Base-by-base conservation (phyloP, 1,140 invertebrate genomes). In the Oreohelix idahoensis region DNA sequence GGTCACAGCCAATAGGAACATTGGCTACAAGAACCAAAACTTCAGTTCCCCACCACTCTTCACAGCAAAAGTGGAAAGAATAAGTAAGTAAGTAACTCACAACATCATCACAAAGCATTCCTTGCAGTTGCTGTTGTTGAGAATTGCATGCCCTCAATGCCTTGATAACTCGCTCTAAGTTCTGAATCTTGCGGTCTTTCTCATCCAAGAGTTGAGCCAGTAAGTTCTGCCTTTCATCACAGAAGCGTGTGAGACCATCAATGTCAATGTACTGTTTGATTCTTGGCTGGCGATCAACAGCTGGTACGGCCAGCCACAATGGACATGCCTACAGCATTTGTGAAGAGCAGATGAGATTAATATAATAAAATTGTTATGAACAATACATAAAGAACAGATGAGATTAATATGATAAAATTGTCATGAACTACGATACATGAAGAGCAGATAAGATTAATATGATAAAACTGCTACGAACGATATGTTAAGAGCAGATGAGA, bases 211-310 rank as follows among this genome's bases (percentile, higher is more conserved):
- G 38, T 23, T 81, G 39, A 4, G 42, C 66, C 66, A 81, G 17
- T 32, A 81, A 69, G 5, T 81, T 39, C 70, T 81, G 79, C 79
- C 69, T n/a, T 4, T 71, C 26, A 45, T 81, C 79, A 53, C 66
- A 73, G 70, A 73, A 49, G 36, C 45, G 5, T 51, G 79, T 53
- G 39, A 81, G 79, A 26, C 79, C 49, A 45, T 81, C 79, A 8
- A 81, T n/a, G n/a, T 81, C 79, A 15, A 81, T 45, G 45, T 73
- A 69, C n/a, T 81, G 66, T n/a, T 23, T 58, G 15, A 58, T 20
- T 10, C 53, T 58, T 58, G 53, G 10, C 23, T 58, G 53, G 2
- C 23, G 53, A 4, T 58, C 26, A n/a, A 20, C 23, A 15, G 53
- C 2, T 2, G 53, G 4, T n/a, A 58, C 20, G 15, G 53, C 26